Evolutionary conservation across 1,140 invertebrate species (phyloP), one percentile per base, ranked within the genome.

Genomic region (Meloidogyne exigua): DNA sequence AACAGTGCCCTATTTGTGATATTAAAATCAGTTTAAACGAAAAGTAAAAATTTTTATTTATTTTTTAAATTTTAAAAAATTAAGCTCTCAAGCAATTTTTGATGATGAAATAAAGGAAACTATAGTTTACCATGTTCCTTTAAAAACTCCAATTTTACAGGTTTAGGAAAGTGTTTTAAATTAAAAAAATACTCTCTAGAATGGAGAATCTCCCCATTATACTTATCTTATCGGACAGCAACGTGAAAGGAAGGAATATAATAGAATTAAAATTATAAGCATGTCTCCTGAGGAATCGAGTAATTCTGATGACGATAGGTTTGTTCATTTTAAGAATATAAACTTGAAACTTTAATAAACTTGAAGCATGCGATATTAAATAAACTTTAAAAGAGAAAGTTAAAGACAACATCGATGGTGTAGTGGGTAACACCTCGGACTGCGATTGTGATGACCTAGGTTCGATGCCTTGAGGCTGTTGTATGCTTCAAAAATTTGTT

Each of bases 221-320:
- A 57, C 9, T n/a, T 57, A 57, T n/a, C 18, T n/a, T 57, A n/a
- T 57, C 49, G 49, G 49, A 7, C 49, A 57, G 10, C 0, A 0
- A 57, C 49, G 49, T n/a, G 49, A 57, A 57, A 57, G 49, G 21
- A 57, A 57, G 49, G 49, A 57, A 57, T 57, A 57, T n/a, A 57
- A 57, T n/a, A 57, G n/a, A 57, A n/a, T 57, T 7, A n/a, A n/a
- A 57, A n/a, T 57, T 57, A n/a, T 57, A 2, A n/a, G 18, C 7
- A n/a, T 57, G 18, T n/a, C 49, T n/a, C 7, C n/a, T 4, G 49
- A 57, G 18, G 49, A 57, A n/a, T n/a, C 1, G 1, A 10, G 9
- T 39, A 15, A 49, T 49, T n/a, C n/a, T n/a, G 18, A 0, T 49
- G 49, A 57, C 49, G n/a, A 49, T 4, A 15, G 44, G 44, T 39